Conservation (phyloP, 2,888 invertebrate species). For the Tetheella fluctuosa region DNA sequence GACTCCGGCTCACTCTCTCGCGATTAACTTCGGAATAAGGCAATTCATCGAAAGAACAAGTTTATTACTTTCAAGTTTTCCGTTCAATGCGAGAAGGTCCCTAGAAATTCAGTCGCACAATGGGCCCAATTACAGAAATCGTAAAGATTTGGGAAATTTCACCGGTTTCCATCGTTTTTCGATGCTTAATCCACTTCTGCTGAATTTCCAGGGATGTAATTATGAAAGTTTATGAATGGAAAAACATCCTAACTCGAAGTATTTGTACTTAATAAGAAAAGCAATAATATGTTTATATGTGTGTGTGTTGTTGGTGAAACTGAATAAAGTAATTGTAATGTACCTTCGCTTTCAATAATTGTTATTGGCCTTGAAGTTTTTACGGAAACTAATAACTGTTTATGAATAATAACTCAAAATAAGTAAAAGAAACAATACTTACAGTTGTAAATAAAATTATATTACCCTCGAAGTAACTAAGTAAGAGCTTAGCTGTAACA, state of each 20-base stretch:
- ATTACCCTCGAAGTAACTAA: conserved; percentile 1
- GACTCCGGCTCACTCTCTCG: conserved; percentile 44
- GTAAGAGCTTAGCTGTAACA: too few relatives aligned
- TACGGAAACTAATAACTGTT: conserved; percentile 33
- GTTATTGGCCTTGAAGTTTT: conserved; percentile 35
- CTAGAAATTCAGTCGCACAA: conserved; percentile 60
- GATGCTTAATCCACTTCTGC: conserved; percentile 45
- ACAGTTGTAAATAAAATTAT: conserved; percentile 17
- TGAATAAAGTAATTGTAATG: conserved; percentile 24
- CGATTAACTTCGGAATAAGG: conserved; percentile 72
- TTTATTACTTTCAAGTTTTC: conserved; percentile 72
- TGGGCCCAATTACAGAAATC: conserved; percentile 70
- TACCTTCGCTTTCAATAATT: conserved; percentile 24
- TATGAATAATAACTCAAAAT: neutral
- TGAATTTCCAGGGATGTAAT: conserved; percentile 36
- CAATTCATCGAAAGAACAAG: conserved; percentile 73
- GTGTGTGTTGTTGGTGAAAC: conserved; percentile 23
- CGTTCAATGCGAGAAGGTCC: conserved; percentile 59
- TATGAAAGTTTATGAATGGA: conserved; percentile 40
- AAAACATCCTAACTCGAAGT: conserved; percentile 24
- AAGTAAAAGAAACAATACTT: conserved; percentile 14
- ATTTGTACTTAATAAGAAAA: conserved; percentile 26
- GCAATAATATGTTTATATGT: conserved; percentile 25
- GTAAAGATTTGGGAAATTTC: conserved; percentile 56
- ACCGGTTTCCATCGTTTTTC: conserved; percentile 50